Evolutionary conservation across 2,113 vertebrate species (phyloP).

Genomic region (Megaceryle torquata): DNA sequence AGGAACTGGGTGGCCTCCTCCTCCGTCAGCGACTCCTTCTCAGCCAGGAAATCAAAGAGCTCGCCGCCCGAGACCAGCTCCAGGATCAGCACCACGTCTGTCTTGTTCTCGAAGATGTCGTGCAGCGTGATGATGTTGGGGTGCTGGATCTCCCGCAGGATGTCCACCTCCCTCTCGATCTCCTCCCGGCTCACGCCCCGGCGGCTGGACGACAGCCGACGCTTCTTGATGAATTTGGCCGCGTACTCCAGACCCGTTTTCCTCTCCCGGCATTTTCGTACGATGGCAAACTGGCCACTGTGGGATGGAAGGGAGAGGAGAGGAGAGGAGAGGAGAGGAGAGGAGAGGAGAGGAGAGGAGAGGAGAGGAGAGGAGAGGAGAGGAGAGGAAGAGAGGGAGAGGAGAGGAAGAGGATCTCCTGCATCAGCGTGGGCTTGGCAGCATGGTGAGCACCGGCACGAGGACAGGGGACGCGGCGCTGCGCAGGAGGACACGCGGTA

Average conservation of each 20-base stretch:
- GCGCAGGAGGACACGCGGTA: accelerated
- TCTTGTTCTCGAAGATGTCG: slow-evolving; percentile 97
- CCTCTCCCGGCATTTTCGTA: slow-evolving; percentile 91
- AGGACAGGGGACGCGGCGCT: accelerated
- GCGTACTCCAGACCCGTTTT: slow-evolving; percentile 84
- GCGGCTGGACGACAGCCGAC: slow-evolving; percentile 91
- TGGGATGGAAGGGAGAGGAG: accelerated
- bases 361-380: no score
- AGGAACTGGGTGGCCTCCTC: slow-evolving; percentile 97
- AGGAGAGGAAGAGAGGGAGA: no score
- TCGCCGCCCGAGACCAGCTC: slow-evolving; percentile 95
- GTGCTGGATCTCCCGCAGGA: slow-evolving; percentile 95
- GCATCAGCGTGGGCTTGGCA: accelerated
- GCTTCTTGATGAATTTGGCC: slow-evolving; percentile 98
- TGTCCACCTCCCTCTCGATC: slow-evolving; percentile 95
- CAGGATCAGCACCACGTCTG: slow-evolving; percentile 95
- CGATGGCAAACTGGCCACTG: slow-evolving; percentile 96
- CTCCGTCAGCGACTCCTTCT: slow-evolving; percentile 95
- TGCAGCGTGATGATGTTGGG: slow-evolving; percentile 98
- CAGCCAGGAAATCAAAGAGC: slow-evolving; percentile 94
- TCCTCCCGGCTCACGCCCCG: slow-evolving; percentile 95
- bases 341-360: no score
- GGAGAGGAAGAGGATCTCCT: background rate
- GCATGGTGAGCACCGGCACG: accelerated
- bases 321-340: no score